Base-by-base conservation (phyloP, 1,140 invertebrate genomes). In the Cyrtorhinus lividipennis region DNA sequence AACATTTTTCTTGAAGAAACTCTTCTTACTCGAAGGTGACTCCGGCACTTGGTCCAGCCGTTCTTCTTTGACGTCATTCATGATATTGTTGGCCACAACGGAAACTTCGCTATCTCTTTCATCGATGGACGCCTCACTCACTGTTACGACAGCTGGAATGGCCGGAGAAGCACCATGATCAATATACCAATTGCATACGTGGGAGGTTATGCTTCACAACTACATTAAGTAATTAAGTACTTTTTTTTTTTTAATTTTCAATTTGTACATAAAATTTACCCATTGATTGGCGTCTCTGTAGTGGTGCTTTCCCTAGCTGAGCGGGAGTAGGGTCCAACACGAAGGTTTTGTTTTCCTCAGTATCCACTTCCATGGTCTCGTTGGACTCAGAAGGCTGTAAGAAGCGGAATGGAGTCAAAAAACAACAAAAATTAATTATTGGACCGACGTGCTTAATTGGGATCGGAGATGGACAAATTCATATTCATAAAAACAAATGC, bases 321-420 rank as follows among this genome's bases (percentile, higher is more conserved):
- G 92, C 92, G 1, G 92, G 92, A 1, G 92, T 95, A 0, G 92
- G 92, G 15, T 90, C 91, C 56, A 95, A 75, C 64, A 92, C 85
- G 74, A 95, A 94, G 60, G 78, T 74, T 68, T 76, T 76, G 38
- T 75, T 76, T 67, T 74, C 75, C 62, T 78, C 80, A 59, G 73
- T 70, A 60, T 72, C 66, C 56, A 68, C 65, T 27, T 65, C 68
- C 63, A 70, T 71, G 59, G 38, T n/a, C 66, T 73, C 15, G 70
- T 75, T 61, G 67, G 65, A 67, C 56, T 71, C 66, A 25, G n/a
- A n/a, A n/a, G 53, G 58, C 65, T 67, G 56, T 60, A 61, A 62
- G 10, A 45, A 60, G 1, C 45, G 13, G 58, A 23, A 22, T 22
- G 22, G 27, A 12, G 15, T 25, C 20, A 13, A 1, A 10, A 38